Conservation (phyloP, 2,113 vertebrate species). For the Synodontis membranacea region DNA sequence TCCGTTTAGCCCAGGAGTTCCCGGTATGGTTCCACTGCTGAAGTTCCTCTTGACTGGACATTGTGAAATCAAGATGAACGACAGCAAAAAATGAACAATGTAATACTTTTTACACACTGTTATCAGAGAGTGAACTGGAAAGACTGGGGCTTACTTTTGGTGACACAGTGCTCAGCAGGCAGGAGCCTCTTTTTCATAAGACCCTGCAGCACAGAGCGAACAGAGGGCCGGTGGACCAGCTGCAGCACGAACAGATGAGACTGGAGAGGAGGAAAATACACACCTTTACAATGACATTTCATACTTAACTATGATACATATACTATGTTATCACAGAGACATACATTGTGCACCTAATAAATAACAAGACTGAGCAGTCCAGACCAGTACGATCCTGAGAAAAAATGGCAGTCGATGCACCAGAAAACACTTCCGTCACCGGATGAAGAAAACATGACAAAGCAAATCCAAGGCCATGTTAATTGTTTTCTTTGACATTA, state of each 20-base stretch:
- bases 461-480: no score
- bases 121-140: neutral
- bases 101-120: no score
- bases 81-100: neutral
- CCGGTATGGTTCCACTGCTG: conserved; percentile 89
- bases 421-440: no score
- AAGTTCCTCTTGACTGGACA: conserved; percentile 89
- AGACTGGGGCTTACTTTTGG: conserved; percentile 82
- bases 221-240: conserved; percentile 90
- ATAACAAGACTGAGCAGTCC: no score
- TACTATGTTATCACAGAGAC: neutral
- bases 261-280: conserved; percentile 60
- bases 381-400: no score
- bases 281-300: neutral
- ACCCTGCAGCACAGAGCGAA: conserved; percentile 92
- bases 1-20: conserved; percentile 88
- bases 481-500: no score
- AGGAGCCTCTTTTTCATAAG: conserved; percentile 94
- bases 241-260: conserved; percentile 97
- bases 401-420: no score
- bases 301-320: neutral
- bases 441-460: no score
- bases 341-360: no score
- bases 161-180: conserved; percentile 93
- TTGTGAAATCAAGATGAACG: conserved; percentile 8